Percentiles rank a stretch among this genome's conserved stretches.
These are phyloP conservation scores for Calyptommatus sinebrachiatus DNA, from an alignment of 2,113 vertebrate genomes.

Conservation along the genomic window DNA sequence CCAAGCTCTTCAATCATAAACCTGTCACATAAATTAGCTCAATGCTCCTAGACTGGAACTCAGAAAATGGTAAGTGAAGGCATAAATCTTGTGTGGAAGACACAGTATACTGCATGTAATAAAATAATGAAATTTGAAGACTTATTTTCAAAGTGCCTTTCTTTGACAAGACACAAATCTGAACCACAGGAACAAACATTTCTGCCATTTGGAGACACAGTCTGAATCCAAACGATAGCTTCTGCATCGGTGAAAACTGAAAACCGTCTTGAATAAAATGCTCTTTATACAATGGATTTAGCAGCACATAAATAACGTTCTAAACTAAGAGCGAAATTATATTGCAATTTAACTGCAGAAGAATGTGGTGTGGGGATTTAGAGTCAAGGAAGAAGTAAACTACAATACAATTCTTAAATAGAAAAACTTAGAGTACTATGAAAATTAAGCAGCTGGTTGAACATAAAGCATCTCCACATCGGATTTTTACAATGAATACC, in stretches of 20 bases:
- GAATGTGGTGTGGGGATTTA: background rate
- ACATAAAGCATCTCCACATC: background rate
- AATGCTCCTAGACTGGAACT: slow-evolving; percentile 23
- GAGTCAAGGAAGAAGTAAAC: slow-evolving; percentile 7
- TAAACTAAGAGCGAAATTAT: slow-evolving; percentile 8
- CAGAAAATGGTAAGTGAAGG: slow-evolving; percentile 25
- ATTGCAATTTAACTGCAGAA: slow-evolving; percentile 1
- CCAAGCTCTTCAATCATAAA: slow-evolving; percentile 54
- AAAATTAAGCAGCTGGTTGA: slow-evolving; percentile 33
- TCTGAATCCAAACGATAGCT: slow-evolving; percentile 28
- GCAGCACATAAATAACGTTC: slow-evolving; percentile 3
- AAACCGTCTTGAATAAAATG: slow-evolving; percentile 3
- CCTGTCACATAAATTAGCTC: slow-evolving; percentile 48
- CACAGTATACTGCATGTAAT: slow-evolving; percentile 41
- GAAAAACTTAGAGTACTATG: slow-evolving; percentile 33
- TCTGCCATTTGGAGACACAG: slow-evolving; percentile 9
- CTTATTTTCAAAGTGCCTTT: slow-evolving; percentile 44
- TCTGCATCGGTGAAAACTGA: slow-evolving; percentile 26
- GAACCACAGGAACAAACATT: slow-evolving; percentile 34
- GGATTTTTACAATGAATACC: slow-evolving; percentile 38
- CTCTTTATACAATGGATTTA: slow-evolving; percentile 1
- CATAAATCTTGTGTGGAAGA: slow-evolving; percentile 45
- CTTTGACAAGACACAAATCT: slow-evolving; percentile 47
- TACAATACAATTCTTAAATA: slow-evolving; percentile 30
- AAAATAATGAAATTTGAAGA: slow-evolving; percentile 22